Percentiles rank a stretch among this genome's conserved stretches.
These are phyloP conservation scores for Hydroisotoma schaefferi DNA, from an alignment of 2,888 invertebrate genomes.

Conservation along the genomic window DNA sequence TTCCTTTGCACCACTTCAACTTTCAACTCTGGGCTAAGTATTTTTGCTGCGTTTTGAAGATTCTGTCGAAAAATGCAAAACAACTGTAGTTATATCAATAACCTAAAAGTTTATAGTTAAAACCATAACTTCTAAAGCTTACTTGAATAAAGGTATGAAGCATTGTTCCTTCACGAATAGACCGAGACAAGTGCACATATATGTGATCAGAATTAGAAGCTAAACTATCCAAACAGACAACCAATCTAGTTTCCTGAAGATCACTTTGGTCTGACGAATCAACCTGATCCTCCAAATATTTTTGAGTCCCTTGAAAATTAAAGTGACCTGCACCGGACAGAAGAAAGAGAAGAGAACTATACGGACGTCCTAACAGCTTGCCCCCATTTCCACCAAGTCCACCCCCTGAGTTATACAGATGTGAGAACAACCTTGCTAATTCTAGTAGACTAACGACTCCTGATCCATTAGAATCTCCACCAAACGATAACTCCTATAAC, in stretches of 20 bases:
- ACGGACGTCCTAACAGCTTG: conserved; percentile 62
- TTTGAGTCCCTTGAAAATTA: conserved; percentile 92
- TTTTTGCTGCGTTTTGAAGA: conserved; percentile 59
- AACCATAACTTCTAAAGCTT: conserved; percentile 21
- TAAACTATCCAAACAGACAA: conserved; percentile 75
- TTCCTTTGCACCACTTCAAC: conserved; percentile 84
- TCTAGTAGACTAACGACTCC: conserved; percentile 84
- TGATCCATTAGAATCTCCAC: conserved; percentile 89
- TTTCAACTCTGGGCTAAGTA: conserved; percentile 53
- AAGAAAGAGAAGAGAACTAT: conserved; percentile 73
- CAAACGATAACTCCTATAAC: conserved; percentile 75
- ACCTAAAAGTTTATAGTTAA: conserved; percentile 12
- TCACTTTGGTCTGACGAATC: conserved; percentile 57
- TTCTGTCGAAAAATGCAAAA: conserved; percentile 54
- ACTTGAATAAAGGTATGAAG: conserved; percentile 59
- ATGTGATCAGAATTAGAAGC: conserved; percentile 63
- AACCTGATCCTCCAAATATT: conserved; percentile 90
- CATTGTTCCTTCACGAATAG: conserved; percentile 79
- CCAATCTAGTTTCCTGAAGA: conserved; percentile 78
- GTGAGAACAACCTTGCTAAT: conserved; percentile 80
- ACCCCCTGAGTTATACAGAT: conserved; percentile 63
- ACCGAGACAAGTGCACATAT: conserved; percentile 92
- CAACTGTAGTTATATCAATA: neutral
- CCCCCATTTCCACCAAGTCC: conserved; percentile 16
- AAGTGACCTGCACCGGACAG: conserved; percentile 86